Conservation (phyloP, 2,113 vertebrate species). For the Cyphomyrus plagiostoma region DNA sequence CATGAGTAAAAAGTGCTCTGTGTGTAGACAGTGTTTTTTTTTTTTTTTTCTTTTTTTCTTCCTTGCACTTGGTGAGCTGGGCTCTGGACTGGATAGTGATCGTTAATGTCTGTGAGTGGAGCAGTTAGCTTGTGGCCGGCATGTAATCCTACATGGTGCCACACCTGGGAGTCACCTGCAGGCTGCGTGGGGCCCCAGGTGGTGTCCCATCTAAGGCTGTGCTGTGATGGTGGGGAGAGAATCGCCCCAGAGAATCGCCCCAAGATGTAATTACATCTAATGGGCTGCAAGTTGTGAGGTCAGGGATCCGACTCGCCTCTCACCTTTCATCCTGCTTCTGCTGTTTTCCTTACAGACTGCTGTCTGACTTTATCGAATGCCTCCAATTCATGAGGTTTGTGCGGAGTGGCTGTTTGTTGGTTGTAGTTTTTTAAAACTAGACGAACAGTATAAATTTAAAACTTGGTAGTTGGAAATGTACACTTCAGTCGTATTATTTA, state of each 20-base stretch:
- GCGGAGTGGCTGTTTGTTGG: neutral
- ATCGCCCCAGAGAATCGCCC: neutral
- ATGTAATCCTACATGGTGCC: neutral
- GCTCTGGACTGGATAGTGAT: neutral
- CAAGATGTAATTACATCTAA: conserved; percentile 18
- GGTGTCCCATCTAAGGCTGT: neutral
- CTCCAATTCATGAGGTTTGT: neutral
- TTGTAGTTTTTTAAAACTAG: neutral
- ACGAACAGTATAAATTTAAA: neutral
- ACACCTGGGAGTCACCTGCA: neutral
- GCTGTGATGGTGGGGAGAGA: neutral
- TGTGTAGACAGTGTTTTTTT: neutral
- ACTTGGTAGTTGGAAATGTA: neutral
- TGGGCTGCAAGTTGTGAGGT: neutral
- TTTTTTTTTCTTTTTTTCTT: no score
- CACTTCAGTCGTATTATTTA: neutral
- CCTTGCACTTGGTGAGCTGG: neutral
- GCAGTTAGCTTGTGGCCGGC: neutral
- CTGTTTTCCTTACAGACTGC: neutral
- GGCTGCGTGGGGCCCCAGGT: neutral
- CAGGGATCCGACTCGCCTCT: neutral
- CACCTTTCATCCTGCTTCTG: neutral
- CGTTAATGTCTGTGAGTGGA: neutral
- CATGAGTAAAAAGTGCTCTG: neutral
- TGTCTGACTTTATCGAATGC: neutral